These are phyloP conservation scores for Anguilla obscura DNA, from an alignment of 2,797 vertebrate genomes.

Conservation along the genomic window DNA sequence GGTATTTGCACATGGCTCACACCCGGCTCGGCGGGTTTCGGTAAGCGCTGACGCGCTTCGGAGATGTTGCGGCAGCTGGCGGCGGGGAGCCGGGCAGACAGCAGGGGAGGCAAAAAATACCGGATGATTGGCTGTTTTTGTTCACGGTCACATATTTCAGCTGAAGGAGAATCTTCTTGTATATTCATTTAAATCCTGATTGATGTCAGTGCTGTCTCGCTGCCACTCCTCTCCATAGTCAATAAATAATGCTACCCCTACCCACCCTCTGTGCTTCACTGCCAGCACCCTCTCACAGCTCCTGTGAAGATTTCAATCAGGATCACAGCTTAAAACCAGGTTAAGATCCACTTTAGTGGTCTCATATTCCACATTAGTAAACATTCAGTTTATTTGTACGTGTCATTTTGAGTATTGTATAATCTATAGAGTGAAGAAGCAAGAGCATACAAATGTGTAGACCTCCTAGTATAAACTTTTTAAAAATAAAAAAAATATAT, in stretches of 20 bases:
- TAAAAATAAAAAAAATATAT: neutral
- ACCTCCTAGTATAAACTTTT: neutral
- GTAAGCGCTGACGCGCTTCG: neutral
- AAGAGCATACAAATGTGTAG: neutral
- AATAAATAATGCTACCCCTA: neutral
- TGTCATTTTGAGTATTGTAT: neutral
- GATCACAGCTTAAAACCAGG: neutral
- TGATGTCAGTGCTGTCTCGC: neutral
- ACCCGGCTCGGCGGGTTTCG: neutral
- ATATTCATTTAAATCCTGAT: constrained; percentile 15
- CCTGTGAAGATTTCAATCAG: neutral
- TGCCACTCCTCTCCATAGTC: neutral
- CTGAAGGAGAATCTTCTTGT: neutral
- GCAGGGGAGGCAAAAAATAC: neutral
- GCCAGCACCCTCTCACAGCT: neutral
- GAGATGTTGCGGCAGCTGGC: neutral
- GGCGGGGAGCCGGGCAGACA: neutral
- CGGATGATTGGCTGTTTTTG: neutral
- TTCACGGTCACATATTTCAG: neutral
- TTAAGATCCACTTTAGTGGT: neutral
- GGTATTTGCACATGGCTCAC: constrained; percentile 1
- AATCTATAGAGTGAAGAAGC: neutral
- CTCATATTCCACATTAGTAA: neutral
- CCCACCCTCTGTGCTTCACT: neutral
- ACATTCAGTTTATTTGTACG: neutral